phyloP scores from a whole-genome alignment of 2,888 invertebrate genomes.

The Glaucopsyche alexis region DNA sequence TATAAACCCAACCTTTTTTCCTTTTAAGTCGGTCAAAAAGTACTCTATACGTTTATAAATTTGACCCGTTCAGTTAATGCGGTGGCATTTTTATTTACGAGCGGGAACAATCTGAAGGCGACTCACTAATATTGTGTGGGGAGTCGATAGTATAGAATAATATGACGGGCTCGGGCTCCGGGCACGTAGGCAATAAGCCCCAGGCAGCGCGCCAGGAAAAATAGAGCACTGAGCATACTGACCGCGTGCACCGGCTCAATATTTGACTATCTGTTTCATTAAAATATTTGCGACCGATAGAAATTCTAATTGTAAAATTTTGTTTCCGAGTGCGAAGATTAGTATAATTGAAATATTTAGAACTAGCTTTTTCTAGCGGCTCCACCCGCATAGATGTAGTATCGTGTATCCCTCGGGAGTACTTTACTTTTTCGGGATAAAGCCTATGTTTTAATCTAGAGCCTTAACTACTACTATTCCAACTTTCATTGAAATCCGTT shows the following conservation, averaged over 20 bases:
- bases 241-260: conserved; percentile 51
- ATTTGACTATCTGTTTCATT: conserved; percentile 27
- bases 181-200: conserved; percentile 80
- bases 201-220: conserved; percentile 72
- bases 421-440: no score
- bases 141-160: conserved; percentile 78
- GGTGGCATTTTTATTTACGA: conserved; percentile 72
- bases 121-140: conserved; percentile 75
- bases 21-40: neutral
- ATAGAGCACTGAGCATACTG: conserved; percentile 65
- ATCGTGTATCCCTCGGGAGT: no score
- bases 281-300: conserved; percentile 14
- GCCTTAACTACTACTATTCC: no score
- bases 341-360: neutral
- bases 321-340: neutral
- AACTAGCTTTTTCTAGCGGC: no score
- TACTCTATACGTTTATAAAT: conserved; percentile 11
- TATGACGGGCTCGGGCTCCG: conserved; percentile 69
- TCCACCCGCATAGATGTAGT: no score
- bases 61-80: conserved; percentile 36
- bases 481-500: no score
- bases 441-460: no score
- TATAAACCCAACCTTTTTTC: neutral
- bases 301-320: neutral
- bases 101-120: conserved; percentile 68